Evolutionary conservation across 2,888 invertebrate genomes (phyloP).

Genomic region (Chrysopilus asiliformis): DNA sequence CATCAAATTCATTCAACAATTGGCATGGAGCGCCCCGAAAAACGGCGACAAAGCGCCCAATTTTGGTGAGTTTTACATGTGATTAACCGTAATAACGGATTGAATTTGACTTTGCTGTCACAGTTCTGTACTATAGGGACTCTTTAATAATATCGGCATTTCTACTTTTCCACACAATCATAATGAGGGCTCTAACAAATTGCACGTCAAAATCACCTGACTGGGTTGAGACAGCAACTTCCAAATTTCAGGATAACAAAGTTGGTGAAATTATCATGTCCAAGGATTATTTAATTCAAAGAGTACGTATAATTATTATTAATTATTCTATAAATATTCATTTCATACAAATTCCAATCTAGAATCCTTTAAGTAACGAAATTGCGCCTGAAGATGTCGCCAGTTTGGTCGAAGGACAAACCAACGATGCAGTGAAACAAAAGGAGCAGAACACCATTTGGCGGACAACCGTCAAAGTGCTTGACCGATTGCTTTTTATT

Average conservation of each 20-base stretch:
- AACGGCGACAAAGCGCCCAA: conserved; percentile 46
- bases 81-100: too few species aligned
- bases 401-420: neutral
- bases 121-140: conserved; percentile 18
- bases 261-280: conserved; percentile 14
- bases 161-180: conserved; percentile 13
- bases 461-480: neutral
- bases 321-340: too few species aligned
- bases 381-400: neutral
- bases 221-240: conserved; percentile 13
- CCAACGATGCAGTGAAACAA: neutral
- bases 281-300: conserved; percentile 14
- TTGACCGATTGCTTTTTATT: neutral
- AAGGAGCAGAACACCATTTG: neutral
- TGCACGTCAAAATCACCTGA: conserved; percentile 9
- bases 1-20: conserved; percentile 43
- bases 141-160: conserved; percentile 15
- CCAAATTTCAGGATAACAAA: conserved; percentile 11
- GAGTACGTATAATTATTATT: conserved; percentile 9
- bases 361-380: conserved; percentile 5
- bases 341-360: too few species aligned
- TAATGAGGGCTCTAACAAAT: conserved; percentile 10
- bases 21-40: conserved; percentile 46
- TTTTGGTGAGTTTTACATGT: conserved; percentile 41
- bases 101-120: too few species aligned